Base-by-base conservation (phyloP, 2,888 invertebrate species). In the Metallyticus violacea region DNA sequence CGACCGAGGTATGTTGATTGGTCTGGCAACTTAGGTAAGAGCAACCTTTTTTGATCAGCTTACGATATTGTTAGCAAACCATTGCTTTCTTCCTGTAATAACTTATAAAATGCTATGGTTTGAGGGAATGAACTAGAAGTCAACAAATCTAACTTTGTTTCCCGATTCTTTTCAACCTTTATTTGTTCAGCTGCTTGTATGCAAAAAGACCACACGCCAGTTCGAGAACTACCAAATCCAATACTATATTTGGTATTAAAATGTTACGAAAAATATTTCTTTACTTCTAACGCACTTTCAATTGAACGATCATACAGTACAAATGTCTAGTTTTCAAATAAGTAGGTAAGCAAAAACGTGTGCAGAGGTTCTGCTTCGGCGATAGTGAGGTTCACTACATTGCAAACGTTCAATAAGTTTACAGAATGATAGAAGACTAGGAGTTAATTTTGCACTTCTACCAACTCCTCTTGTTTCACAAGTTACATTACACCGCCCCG, bases 101-200 rank as follows among this genome's bases (percentile, higher is more conserved):
- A 26, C 22, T 82, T 30, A 86, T 77, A 86, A 29, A 83, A 29
- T 81, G 83, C 77, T 77, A 81, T 86, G 15, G 82, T 25, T 77
- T 62, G 26, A 81, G 80, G 27, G 81, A 82, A 82, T 82, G 5
- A 29, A 86, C 82, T 83, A 26, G 3, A 7, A 40, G 76, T 26
- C 25, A 83, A 62, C 15, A 83, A 76, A 7, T 62, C 83, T 76
- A 26, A 2, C 7, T 83, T 26, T 25, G 26, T 83, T n/a, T 62
- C 27, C 26, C 5, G 40, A 7, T 76, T 27, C 27, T 26, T 40
- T 26, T 26, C 9, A 6, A 30, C 6, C 76, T 83, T 1, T 62
- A 26, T 83, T n/a, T 6, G 25, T 26, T 40, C 83, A 15, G 76
- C 76, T 83, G 76, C 15, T 6, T 83, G 83, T 26, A 83, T 27